Evolutionary conservation across 2,888 invertebrate genomes (phyloP), one percentile per base, ranked within the genome.

Genomic region (Reticulitermes lucifugus): DNA sequence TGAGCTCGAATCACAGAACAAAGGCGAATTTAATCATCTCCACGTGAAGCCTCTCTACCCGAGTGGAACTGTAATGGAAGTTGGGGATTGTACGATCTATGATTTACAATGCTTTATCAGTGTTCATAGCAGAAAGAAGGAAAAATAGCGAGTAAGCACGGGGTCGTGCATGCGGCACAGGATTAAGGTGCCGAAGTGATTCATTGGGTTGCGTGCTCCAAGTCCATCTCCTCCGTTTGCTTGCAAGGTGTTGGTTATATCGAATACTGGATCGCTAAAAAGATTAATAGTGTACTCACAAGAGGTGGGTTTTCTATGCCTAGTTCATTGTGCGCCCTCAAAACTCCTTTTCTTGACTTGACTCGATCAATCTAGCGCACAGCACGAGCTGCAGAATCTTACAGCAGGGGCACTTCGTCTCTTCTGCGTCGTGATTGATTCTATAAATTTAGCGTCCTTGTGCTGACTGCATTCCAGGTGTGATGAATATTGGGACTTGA

Each of bases 181-280:
- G 25, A 14, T 25, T 46, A 55, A 79, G 81, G 81, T 81, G 81
- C 81, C 81, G 81, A 81, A 65, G 81, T 81, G 81, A 81, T 81
- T 70, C 81, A 81, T 81, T 22, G 81, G 46, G 70, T 81, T 43
- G 81, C 81, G 81, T 81, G 81, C 12, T 43, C 43, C n/a, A 25
- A 22, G 65, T 46, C 70, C 81, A 81, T 81, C 81, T 81, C 70
- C 81, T 65, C 22, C 80, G 21, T 10, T 5, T 21, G 73, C 51
- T n/a, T n/a, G 43, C 70, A 41, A 81, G 81, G 81, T 81, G 81
- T 81, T 81, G 81, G 70, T 65, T 81, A 81, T 81, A 81, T 81
- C 81, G 81, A 81, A 81, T 70, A 41, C 81, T 81, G 81, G 29
- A 81, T 81, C 81, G 41, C 81, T 81, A 81, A 81, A 81, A 81